Conservation (phyloP, 2,888 invertebrate species). For the Parelbella ahira region DNA sequence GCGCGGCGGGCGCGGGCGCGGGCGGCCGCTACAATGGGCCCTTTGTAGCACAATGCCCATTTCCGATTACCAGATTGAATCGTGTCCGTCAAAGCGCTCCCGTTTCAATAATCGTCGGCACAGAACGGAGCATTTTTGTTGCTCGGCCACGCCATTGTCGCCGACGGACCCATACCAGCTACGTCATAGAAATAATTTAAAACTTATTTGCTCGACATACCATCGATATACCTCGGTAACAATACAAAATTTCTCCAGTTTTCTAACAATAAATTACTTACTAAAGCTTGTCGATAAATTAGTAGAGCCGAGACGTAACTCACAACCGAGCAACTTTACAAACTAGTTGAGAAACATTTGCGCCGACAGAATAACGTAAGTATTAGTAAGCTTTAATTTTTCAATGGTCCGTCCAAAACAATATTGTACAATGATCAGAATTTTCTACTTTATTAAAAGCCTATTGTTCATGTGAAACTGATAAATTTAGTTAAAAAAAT, state of each 20-base stretch:
- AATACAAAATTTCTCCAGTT: constrained; percentile 17
- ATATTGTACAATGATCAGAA: too few relatives aligned
- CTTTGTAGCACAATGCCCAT: constrained; percentile 77
- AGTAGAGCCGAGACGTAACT: constrained; percentile 8
- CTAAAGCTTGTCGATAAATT: constrained; percentile 15
- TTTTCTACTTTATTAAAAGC: too few relatives aligned
- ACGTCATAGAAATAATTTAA: constrained; percentile 14
- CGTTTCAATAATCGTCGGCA: constrained; percentile 59
- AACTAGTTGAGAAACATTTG: constrained; percentile 15
- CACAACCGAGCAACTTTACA: constrained; percentile 9
- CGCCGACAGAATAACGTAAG: background rate
- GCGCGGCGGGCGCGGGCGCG: constrained; percentile 24
- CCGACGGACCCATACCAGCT: constrained; percentile 10
- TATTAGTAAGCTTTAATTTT: too few relatives aligned
- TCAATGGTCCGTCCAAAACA: too few relatives aligned
- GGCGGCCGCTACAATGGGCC: constrained; percentile 59
- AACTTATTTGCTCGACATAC: constrained; percentile 14
- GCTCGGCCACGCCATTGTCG: constrained; percentile 28
- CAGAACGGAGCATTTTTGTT: constrained; percentile 37
- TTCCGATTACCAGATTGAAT: constrained; percentile 80
- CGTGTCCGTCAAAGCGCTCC: constrained; percentile 63
- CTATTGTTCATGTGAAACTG: too few relatives aligned
- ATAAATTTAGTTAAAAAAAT: too few relatives aligned
- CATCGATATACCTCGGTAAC: constrained; percentile 16
- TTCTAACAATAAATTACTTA: constrained; percentile 18